A percentile compares a stretch with the other conserved stretches of the same genome.
Conservation (phyloP, 2,113 vertebrate species). For the Laticauda laticaudata region DNA sequence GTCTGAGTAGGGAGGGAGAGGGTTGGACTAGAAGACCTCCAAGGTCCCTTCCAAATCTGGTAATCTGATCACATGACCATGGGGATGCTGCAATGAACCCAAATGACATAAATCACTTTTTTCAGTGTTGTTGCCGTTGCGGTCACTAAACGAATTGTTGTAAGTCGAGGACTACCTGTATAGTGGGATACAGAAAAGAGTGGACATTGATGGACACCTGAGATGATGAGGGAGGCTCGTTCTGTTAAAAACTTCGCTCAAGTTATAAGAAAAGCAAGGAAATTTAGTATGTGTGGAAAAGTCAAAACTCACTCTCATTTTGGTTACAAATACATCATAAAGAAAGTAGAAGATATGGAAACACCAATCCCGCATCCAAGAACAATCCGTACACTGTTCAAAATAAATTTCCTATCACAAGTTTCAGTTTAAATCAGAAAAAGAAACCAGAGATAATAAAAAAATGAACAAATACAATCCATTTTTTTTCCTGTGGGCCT, state of each 20-base stretch:
- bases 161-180: background rate
- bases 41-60: too few species aligned
- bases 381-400: background rate
- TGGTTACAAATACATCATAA: background rate
- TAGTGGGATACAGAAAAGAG: background rate
- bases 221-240: background rate
- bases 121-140: background rate
- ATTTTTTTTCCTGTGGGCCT: background rate
- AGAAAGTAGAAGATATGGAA: background rate
- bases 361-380: background rate
- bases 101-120: background rate
- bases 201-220: background rate
- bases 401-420: background rate
- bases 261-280: background rate
- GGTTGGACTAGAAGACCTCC: too few species aligned
- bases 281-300: background rate
- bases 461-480: background rate
- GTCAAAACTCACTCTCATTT: background rate
- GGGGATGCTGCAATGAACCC: background rate
- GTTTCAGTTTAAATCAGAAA: background rate
- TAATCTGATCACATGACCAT: background rate
- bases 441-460: background rate
- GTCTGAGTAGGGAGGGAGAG: too few species aligned
- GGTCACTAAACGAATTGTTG: background rate
- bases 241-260: background rate